phyloP scores from a whole-genome alignment of 2,797 vertebrate genomes.

The Bradypodion ventrale region DNA sequence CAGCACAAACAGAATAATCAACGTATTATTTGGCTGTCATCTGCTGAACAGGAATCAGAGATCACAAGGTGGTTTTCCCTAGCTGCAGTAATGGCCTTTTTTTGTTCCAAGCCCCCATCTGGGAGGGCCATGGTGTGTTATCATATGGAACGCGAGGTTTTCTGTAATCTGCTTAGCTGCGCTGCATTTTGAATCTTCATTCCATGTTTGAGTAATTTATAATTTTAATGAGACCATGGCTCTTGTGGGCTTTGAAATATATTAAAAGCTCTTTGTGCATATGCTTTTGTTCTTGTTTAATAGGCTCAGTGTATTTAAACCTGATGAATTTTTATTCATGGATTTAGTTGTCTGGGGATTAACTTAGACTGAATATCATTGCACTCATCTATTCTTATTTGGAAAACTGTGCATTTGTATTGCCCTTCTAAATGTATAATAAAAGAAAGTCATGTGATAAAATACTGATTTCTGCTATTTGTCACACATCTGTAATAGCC shows the following conservation, averaged over 20 bases:
- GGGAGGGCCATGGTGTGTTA: constrained; percentile 92
- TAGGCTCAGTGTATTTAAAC: constrained; percentile 94
- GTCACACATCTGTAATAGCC: constrained; percentile 17
- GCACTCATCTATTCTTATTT: constrained; percentile 76
- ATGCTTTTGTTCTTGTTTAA: constrained; percentile 90
- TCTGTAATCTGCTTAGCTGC: constrained; percentile 98
- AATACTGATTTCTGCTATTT: constrained; percentile 46
- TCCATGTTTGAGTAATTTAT: constrained; percentile 98
- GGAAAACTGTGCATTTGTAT: constrained; percentile 67
- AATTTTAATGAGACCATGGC: constrained; percentile 93
- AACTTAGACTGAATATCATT: constrained; percentile 81
- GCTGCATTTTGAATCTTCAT: constrained; percentile 91
- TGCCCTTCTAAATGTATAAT: constrained; percentile 50
- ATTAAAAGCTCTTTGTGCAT: constrained; percentile 90
- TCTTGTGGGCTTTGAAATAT: constrained; percentile 93
- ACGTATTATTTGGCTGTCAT: constrained; percentile 91
- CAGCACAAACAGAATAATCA: constrained; percentile 88
- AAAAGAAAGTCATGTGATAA: constrained; percentile 41
- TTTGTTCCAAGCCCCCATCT: constrained; percentile 95
- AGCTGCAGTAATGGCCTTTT: constrained; percentile 82
- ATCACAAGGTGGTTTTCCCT: constrained; percentile 93
- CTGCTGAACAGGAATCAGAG: constrained; percentile 92
- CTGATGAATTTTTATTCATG: constrained; percentile 90
- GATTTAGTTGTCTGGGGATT: constrained; percentile 84
- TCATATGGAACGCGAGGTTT: constrained; percentile 94